These are phyloP conservation scores for Luidia sarsii DNA, from an alignment of 53 echinoderm and acorn worm species.

Conservation along the genomic window DNA sequence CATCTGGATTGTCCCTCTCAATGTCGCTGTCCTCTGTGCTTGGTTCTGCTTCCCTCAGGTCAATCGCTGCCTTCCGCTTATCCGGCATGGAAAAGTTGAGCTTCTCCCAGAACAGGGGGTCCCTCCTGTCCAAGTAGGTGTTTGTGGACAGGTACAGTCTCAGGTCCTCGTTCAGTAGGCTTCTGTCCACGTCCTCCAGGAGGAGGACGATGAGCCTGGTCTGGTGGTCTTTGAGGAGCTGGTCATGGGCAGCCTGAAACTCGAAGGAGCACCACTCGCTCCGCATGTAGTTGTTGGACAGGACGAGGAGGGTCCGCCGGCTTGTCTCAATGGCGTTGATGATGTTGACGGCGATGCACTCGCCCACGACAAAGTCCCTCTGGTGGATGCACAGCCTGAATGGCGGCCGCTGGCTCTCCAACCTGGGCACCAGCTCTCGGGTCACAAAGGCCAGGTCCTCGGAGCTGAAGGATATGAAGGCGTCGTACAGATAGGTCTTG, in stretches of 20 bases:
- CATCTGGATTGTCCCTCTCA: background rate
- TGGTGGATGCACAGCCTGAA: conserved; percentile 66
- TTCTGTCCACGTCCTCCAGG: conserved; percentile 53
- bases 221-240: conserved; percentile 58
- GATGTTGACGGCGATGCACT: conserved; percentile 71
- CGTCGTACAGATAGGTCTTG: conserved; percentile 59
- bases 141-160: conserved; percentile 67
- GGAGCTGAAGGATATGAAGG: conserved; percentile 78
- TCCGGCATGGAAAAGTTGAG: conserved; percentile 68
- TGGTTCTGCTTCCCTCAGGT: background rate
- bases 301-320: conserved; percentile 59
- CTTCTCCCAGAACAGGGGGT: conserved; percentile 71
- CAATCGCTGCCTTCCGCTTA: background rate
- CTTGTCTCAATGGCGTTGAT: conserved; percentile 67
- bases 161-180: conserved; percentile 62
- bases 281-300: conserved; percentile 64
- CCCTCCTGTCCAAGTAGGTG: conserved; percentile 64
- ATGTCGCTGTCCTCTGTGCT: background rate
- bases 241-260: conserved; percentile 67
- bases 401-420: conserved; percentile 56
- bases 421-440: conserved; percentile 51
- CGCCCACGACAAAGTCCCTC: conserved; percentile 76
- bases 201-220: conserved; percentile 59
- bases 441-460: conserved; percentile 62
- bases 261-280: conserved; percentile 84